A percentile compares a stretch with the other conserved stretches of the same genome.
These are phyloP conservation scores for Pseudopodoces humilis DNA, from an alignment of 2,113 vertebrate genomes.

Conservation along the genomic window DNA sequence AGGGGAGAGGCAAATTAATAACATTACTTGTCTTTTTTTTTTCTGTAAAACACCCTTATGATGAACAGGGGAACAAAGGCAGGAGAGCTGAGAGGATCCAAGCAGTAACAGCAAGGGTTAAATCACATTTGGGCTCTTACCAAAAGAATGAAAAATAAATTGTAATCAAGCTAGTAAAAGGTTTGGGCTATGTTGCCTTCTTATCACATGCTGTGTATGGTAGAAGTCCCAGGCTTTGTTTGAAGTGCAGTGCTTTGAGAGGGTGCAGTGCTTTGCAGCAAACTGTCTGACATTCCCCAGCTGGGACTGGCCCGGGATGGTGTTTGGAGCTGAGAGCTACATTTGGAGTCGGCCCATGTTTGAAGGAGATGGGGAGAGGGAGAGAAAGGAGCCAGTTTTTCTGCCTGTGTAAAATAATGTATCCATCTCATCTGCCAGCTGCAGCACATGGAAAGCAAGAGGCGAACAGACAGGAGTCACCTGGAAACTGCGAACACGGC, in stretches of 20 bases:
- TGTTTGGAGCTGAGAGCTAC: background rate
- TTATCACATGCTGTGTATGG: background rate
- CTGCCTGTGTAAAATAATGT: background rate
- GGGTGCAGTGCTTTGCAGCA: background rate
- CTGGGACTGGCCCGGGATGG: background rate
- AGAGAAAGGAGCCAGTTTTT: background rate
- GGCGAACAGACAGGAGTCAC: background rate
- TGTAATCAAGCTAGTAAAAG: background rate
- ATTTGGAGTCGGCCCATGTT: constrained; percentile 37
- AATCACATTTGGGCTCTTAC: background rate
- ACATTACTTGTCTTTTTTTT: background rate
- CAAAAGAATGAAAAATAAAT: background rate
- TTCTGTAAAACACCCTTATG: background rate
- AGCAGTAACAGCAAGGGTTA: constrained; percentile 13
- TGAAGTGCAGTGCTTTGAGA: constrained; percentile 15
- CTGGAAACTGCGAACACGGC: background rate
- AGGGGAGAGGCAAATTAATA: background rate
- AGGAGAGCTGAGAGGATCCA: background rate
- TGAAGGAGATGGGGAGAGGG: background rate
- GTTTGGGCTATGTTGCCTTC: background rate
- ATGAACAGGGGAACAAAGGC: background rate
- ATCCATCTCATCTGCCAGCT: constrained; percentile 12
- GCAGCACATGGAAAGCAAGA: constrained; percentile 7
- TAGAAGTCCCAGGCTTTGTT: constrained; percentile 46
- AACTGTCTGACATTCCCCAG: constrained; percentile 31